phyloP scores from a whole-genome alignment of 2,797 vertebrate genomes.

The Galago senegalensis region DNA sequence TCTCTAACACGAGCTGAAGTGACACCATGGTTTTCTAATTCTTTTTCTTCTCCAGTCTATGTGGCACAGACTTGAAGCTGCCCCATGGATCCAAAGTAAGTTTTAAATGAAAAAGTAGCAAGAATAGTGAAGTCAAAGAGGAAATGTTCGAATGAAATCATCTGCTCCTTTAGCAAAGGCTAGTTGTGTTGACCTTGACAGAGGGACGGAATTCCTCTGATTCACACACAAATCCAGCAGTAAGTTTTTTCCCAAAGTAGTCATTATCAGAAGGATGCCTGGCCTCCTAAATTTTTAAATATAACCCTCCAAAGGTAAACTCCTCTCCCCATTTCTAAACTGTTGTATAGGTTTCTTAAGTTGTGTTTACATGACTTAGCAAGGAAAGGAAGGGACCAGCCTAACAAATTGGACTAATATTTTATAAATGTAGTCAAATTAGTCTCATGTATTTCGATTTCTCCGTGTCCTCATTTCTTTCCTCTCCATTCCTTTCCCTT shows the following conservation, averaged over 20 bases:
- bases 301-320: background rate
- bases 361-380: background rate
- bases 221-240: background rate
- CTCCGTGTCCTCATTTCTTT: background rate
- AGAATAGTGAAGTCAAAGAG: background rate
- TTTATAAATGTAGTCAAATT: background rate
- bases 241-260: background rate
- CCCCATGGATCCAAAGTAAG: background rate
- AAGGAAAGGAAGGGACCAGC: background rate
- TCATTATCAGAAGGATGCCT: background rate
- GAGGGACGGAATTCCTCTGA: slow-evolving; percentile 17
- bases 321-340: background rate
- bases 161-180: background rate
- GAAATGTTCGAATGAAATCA: background rate
- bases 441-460: background rate
- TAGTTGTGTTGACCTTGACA: background rate
- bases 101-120: slow-evolving; percentile 30
- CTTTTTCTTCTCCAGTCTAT: background rate
- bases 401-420: background rate
- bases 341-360: background rate
- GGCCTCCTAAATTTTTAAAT: background rate
- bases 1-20: background rate
- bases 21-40: background rate
- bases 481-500: background rate
- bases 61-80: background rate